Conservation (phyloP, 2,888 invertebrate genomes). For the Endotricha flammealis region DNA sequence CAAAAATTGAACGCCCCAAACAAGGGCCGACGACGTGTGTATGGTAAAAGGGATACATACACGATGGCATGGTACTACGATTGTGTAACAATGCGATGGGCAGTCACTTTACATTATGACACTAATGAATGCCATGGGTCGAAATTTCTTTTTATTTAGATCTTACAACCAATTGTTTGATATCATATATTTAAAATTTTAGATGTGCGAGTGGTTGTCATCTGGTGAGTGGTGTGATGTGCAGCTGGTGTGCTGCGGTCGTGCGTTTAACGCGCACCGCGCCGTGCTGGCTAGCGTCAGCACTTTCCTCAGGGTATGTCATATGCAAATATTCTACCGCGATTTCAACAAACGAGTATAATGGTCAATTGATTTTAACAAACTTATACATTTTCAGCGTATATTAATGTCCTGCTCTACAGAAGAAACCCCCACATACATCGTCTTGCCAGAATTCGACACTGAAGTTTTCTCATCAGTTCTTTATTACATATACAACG, state of each 20-base stretch:
- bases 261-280: slow-evolving; percentile 81
- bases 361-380: slow-evolving; percentile 4
- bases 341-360: too few relatives aligned
- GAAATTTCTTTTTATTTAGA: too few relatives aligned
- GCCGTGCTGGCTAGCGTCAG: slow-evolving; percentile 83
- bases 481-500: slow-evolving; percentile 83
- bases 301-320: slow-evolving; percentile 80
- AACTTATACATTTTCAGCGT: slow-evolving; percentile 38
- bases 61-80: too few relatives aligned
- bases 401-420: slow-evolving; percentile 49
- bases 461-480: slow-evolving; percentile 80
- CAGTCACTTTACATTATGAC: too few relatives aligned
- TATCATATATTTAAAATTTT: too few relatives aligned
- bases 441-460: slow-evolving; percentile 82
- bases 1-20: too few relatives aligned
- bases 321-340: too few relatives aligned
- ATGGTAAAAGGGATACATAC: too few relatives aligned
- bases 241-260: slow-evolving; percentile 80
- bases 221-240: slow-evolving; percentile 79
- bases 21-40: too few relatives aligned
- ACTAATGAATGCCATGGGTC: too few relatives aligned
- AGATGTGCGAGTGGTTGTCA: slow-evolving; percentile 67
- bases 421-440: slow-evolving; percentile 75
- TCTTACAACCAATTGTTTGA: too few relatives aligned
- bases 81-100: too few relatives aligned